Base-by-base conservation (phyloP, 2,113 vertebrate genomes). In the Saguinus imperator region DNA sequence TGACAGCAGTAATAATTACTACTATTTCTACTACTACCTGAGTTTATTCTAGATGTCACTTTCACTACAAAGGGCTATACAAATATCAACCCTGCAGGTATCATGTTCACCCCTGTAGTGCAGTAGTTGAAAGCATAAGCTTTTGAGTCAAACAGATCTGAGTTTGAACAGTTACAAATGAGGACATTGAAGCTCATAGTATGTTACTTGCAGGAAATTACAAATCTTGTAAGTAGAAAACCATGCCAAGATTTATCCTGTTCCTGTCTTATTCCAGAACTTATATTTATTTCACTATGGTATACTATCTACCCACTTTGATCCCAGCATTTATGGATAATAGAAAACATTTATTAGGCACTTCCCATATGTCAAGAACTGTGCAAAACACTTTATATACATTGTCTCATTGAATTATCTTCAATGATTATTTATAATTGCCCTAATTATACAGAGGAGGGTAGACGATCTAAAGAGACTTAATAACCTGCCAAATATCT, bases 281-380 rank as follows among this genome's bases (percentile, higher is more conserved):
- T n/a, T 43, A 48, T 9, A 27, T 12, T 94, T 79, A 40, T 37
- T 87, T 89, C 55, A 82, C 25, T 23, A 64, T 27, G 70, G n/a
- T 37, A 73, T 92, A 25, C 29, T 86, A 6, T 29, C 11, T 45
- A 37, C 20, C 32, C 35, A 48, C 29, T 76, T 73, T 48, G 64
- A 87, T 68, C 61, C 9, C 37, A 92, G 73, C 52, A 92, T 43
- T 95, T 89, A 88, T 40, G 45, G 85, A 77, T 70, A 89, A 70
- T 40, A 82, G 58, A 43, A 81, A 35, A 50, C 12, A 35, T 81
- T 66, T 68, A 58, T 76, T 70, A 57, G 32, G 43, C 25, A 57
- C 10, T 81, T 76, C 25, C 45, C 37, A 1, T 45, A 16, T 73
- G 27, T 79, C 80, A 45, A 57, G 13, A 87, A 92, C 27, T 35